Evolutionary conservation across 2,113 vertebrate genomes (phyloP), one percentile per base, ranked within the genome.

Genomic region (Motacilla tschutschensis): DNA sequence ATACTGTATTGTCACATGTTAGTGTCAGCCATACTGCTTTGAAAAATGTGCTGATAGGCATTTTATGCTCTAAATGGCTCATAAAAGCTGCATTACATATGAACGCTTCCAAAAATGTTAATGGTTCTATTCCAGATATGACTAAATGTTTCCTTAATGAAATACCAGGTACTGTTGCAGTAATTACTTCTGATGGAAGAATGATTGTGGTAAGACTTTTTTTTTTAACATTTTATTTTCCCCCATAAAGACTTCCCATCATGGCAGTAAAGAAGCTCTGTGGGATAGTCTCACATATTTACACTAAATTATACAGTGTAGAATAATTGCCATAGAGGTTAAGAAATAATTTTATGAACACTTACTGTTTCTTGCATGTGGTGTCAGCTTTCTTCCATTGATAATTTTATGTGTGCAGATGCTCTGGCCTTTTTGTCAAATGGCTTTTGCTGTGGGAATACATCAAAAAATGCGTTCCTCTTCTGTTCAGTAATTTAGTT

Each of bases 141-240:
- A 69, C 28, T 60, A 69, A 89, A 71, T 58, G 2, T 64, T 97
- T 96, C 97, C 96, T 98, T 98, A 95, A 98, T 91, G 71, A 54
- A 29, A 18, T 60, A 44, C 26, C 94, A 99, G 99, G 98, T 81
- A 99, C 99, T 10, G 99, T 99, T 92, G 99, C 99, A 82, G 99
- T 99, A 72, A 97, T 99, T 87, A 99, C 99, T 40, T 99, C 99
- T 28, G 99, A 99, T 91, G 99, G 98, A 54, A 98, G 99, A 89
- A 99, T 99, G 99, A 99, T 99, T 70, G 99, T 99, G 98, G 99
- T 99, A 95, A 97, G 98, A 62, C 9, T 60, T 6, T 1, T 6
- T 89, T 72, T 89, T 73, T 80, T 62, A 41, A 59, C 10, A 20
- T n/a, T 24, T 57, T 62, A 12, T 29, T 92, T 83, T 17, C 72